Evolutionary conservation across 2,113 vertebrate species (phyloP), one percentile per base, ranked within the genome.

Genomic region (Todiramphus saurophagus): DNA sequence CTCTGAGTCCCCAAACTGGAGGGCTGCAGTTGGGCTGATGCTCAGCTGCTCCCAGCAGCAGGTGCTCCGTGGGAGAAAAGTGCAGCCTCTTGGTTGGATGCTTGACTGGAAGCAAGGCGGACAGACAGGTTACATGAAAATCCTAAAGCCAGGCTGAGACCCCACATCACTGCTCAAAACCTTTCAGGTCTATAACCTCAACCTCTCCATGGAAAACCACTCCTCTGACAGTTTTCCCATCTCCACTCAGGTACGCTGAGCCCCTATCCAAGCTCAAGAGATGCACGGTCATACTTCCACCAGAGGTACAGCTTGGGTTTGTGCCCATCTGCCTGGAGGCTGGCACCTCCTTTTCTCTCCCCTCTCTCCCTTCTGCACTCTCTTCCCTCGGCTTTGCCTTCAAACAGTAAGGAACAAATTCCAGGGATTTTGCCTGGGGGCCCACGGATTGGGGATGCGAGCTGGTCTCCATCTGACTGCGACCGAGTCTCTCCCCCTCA

Each of bases 401-500:
- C 96, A 95, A 94, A 94, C 83, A 90, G 93, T 79, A 74, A 96
- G 89, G 97, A 97, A 96, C 85, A 96, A 96, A 97, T 98, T 97
- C 96, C 96, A 97, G 90, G 92, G 96, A 97, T 96, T 96, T 96
- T 83, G 96, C 83, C 90, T 95, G 91, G 97, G 94, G 95, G 94
- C 91, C 96, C 90, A 94, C 0, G 2, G 94, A 89, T 35, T 3
- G 33, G 97, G 95, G 93, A 95, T 96, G 91, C 1, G 95, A 96
- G 97, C 96, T 94, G 93, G 84, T 95, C 95, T 97, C 97, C 96
- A 97, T 97, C 97, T 96, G 97, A 97, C 92, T 96, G 93, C 85
- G 79, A 97, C 91, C 73, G n/a, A 98, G 97, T 93, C 97, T 97
- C 96, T 97, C 93, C 98, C 93, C 97, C 97, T 97, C 83, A 78